Evolutionary conservation across 2,888 invertebrate species (phyloP).

Genomic region (Sphaerophoria rueppellii): DNA sequence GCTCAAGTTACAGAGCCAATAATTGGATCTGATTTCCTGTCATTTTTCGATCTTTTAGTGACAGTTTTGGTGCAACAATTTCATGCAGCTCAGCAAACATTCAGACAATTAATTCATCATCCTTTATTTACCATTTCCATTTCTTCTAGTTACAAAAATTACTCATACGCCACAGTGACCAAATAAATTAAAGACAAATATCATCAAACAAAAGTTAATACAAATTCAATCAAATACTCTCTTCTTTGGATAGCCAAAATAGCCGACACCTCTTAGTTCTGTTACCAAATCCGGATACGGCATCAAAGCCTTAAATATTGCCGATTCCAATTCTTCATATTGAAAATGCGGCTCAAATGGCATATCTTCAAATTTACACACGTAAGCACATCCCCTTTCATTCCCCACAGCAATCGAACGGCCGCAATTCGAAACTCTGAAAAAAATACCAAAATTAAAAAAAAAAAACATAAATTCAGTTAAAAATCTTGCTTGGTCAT

Average conservation of each 20-base stretch:
- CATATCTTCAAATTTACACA: conserved; percentile 89
- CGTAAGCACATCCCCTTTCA: conserved; percentile 86
- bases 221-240: neutral
- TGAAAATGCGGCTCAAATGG: conserved; percentile 89
- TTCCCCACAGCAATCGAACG: conserved; percentile 88
- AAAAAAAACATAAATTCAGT: neutral
- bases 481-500: conserved; percentile 75
- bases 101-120: too few relatives aligned
- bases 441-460: neutral
- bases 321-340: conserved; percentile 85
- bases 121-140: too few relatives aligned
- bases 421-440: conserved; percentile 86
- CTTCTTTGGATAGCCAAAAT: conserved; percentile 78
- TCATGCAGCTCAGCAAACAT: too few relatives aligned
- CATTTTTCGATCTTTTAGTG: too few relatives aligned
- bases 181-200: too few relatives aligned
- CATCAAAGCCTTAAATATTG: conserved; percentile 85
- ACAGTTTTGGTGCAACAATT: too few relatives aligned
- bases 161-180: too few relatives aligned
- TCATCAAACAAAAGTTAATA: too few relatives aligned
- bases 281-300: conserved; percentile 85
- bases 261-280: conserved; percentile 85
- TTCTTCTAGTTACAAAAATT: too few relatives aligned
- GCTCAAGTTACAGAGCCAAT: too few relatives aligned
- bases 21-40: too few relatives aligned